A percentile compares a stretch with the other conserved stretches of the same genome.
Conservation (phyloP, 2,888 invertebrate species). For the Hoplodrina ambigua region DNA sequence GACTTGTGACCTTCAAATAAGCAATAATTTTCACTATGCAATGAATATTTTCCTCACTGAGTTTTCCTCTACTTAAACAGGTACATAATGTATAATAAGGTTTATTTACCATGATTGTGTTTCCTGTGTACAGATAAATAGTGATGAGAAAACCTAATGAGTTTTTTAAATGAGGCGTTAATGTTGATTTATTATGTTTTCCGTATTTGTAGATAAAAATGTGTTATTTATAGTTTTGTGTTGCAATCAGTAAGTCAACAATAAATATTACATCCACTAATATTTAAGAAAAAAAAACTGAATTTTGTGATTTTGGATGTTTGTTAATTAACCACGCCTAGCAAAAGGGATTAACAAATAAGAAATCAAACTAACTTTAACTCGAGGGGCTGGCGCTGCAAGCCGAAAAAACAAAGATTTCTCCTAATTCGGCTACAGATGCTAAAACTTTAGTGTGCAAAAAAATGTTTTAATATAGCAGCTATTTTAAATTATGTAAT, state of each 20-base stretch:
- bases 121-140: conserved; percentile 37
- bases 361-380: no score
- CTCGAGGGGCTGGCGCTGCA: no score
- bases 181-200: conserved; percentile 10
- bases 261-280: neutral
- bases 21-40: conserved; percentile 17
- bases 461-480: no score
- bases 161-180: conserved; percentile 30
- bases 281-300: no score
- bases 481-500: no score
- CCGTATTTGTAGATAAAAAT: neutral
- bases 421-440: no score
- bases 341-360: no score
- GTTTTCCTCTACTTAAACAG: conserved; percentile 28
- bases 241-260: neutral
- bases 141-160: conserved; percentile 15
- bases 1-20: conserved; percentile 5
- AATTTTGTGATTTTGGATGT: no score
- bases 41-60: conserved; percentile 20
- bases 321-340: no score
- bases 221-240: neutral
- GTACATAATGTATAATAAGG: conserved; percentile 4
- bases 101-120: conserved; percentile 8
- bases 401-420: no score
- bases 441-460: no score